phyloP scores from a whole-genome alignment of 37 sponge, comb jelly and placozoan species.

The Diacarnus erythraeanus region DNA sequence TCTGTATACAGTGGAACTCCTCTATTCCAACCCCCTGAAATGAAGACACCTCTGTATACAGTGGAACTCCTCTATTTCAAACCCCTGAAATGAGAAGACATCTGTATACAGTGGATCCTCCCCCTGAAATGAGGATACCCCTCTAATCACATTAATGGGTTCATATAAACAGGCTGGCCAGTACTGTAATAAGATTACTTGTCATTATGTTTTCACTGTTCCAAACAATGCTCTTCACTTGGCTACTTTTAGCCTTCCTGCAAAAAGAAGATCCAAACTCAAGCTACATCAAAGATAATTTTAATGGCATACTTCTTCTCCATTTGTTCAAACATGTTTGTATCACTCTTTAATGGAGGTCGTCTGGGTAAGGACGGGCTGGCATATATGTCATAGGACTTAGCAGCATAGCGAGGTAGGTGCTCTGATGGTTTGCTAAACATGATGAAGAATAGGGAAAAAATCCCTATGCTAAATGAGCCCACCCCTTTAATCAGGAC shows the following conservation, averaged over 20 bases:
- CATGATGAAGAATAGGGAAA: background rate
- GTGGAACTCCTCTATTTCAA: too few species aligned
- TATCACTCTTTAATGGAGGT: conserved; percentile 55
- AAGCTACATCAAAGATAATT: background rate
- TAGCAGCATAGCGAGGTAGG: conserved; percentile 23
- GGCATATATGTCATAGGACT: conserved; percentile 71
- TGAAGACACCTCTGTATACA: too few species aligned
- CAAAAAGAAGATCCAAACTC: background rate
- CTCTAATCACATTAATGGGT: too few species aligned
- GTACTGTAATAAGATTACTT: too few species aligned
- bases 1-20: too few species aligned
- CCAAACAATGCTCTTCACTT: conserved; percentile 44
- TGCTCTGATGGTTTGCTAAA: conserved; percentile 47
- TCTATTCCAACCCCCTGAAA: too few species aligned
- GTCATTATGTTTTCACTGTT: background rate
- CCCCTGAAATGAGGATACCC: too few species aligned
- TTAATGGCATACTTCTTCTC: conserved; percentile 16
- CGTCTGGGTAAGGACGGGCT: conserved; percentile 54
- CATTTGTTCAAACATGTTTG: conserved; percentile 49
- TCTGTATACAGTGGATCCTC: too few species aligned
- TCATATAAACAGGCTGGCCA: too few species aligned
- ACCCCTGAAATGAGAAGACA: too few species aligned
- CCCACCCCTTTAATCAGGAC: too few species aligned
- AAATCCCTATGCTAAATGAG: too few species aligned
- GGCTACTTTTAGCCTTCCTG: conserved; percentile 47